Base-by-base conservation (phyloP, 2,797 vertebrate genomes). In the Cephalopachus bancanus region DNA sequence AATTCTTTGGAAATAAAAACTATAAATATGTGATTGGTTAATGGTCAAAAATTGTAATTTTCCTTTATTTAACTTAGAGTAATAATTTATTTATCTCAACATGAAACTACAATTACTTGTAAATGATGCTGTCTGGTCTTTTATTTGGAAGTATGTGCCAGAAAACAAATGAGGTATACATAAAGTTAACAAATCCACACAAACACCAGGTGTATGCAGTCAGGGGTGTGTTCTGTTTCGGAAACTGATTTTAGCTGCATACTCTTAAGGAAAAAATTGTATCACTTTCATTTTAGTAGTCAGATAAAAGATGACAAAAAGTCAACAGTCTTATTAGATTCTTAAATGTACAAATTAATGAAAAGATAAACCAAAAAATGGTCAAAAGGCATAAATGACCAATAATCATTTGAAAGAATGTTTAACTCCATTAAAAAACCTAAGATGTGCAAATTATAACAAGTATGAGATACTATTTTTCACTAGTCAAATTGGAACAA, bases 71-170 rank as follows among this genome's bases (percentile, higher is more conserved):
- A 93, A 84, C 53, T 72, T 49, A 67, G 84, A 91, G 78, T 78
- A 89, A 91, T 88, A 51, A 89, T 85, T 95, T 97, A 96, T 37
- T 37, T 37, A 3, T 76, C 94, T 95, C 95, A 97, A 98, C 98
- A 96, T 85, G 79, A 98, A 98, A 95, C 88, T 86, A 96, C 90
- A 96, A 28, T 96, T 98, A 95, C 97, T 98, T 98, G 94, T 97
- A 97, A 97, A 97, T 95, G 55, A 97, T 97, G 60, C 74, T 98
- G 92, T 90, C 97, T 98, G 90, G 94, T 92, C 97, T 96, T 97
- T 89, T 57, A 93, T 95, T 98, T 79, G 94, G 95, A 74, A 96
- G 84, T 94, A 88, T 87, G 71, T 97, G 74, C 95, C 93, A 97
- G 91, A 93, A 98, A 98, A 97, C 83, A 97, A 98, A 95, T 93